A percentile compares a stretch with the other conserved stretches of the same genome.
Conservation (phyloP, 1,140 invertebrate species). For the Hypothenemus hampei region DNA sequence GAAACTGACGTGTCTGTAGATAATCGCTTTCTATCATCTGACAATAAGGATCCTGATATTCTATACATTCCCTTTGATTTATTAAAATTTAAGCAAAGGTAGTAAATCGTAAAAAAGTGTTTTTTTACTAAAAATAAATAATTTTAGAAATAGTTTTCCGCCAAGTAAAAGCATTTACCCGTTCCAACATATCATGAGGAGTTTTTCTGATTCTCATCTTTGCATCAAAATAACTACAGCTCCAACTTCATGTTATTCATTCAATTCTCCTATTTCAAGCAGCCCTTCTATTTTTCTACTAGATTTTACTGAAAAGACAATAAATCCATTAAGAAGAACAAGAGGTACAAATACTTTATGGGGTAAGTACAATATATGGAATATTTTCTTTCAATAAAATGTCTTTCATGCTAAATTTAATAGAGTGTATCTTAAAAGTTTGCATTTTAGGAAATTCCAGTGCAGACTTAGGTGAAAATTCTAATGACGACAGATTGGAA, state of each 20-base stretch:
- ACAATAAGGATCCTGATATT: conserved; percentile 59
- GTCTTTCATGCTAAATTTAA: conserved; percentile 8
- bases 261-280: conserved; percentile 54
- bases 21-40: conserved; percentile 49
- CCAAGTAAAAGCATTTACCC: conserved; percentile 61
- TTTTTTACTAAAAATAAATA: not conserved
- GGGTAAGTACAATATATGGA: conserved; percentile 26
- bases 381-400: not conserved
- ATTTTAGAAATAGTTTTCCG: conserved; percentile 60
- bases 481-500: conserved; percentile 52
- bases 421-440: conserved; percentile 21
- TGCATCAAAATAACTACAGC: conserved; percentile 61
- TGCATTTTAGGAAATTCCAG: conserved; percentile 34
- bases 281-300: conserved; percentile 54
- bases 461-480: conserved; percentile 37
- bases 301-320: conserved; percentile 48
- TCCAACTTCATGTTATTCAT: conserved; percentile 49
- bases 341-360: conserved; percentile 44
- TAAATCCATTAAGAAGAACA: conserved; percentile 46
- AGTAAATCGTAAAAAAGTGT: conserved; percentile 1
- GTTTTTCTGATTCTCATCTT: conserved; percentile 67
- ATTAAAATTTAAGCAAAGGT: conserved; percentile 56
- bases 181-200: conserved; percentile 65
- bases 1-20: conserved; percentile 58
- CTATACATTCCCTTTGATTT: conserved; percentile 64